These are phyloP conservation scores for Montipora foliosa DNA, from an alignment of 64 coral and sea anemone genomes.

Conservation along the genomic window DNA sequence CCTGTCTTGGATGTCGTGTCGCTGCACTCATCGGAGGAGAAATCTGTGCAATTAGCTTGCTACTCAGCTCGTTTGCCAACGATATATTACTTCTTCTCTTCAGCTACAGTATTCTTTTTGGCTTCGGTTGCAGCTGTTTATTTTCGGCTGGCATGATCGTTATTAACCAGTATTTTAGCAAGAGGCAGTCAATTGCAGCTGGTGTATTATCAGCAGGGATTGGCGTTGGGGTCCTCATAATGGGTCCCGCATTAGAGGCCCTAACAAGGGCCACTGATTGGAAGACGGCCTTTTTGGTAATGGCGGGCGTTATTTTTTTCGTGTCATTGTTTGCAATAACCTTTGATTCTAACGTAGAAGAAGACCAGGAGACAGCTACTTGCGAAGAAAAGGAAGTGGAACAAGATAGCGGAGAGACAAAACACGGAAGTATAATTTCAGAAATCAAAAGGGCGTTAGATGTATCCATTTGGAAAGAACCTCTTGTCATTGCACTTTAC, in stretches of 20 bases:
- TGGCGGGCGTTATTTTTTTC: slow-evolving; percentile 28
- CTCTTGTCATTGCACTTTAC: not conserved
- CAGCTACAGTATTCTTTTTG: slow-evolving; percentile 45
- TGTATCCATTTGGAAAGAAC: slow-evolving; percentile 68
- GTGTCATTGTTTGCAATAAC: slow-evolving; percentile 42
- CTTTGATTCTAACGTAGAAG: slow-evolving; percentile 34
- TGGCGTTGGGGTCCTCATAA: slow-evolving; percentile 52
- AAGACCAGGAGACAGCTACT: not conserved
- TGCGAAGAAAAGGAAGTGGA: not conserved
- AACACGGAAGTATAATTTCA: not conserved
- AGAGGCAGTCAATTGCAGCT: slow-evolving; percentile 38
- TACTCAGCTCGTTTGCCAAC: slow-evolving; percentile 31
- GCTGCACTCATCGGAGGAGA: slow-evolving; percentile 53
- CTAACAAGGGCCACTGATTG: slow-evolving; percentile 45
- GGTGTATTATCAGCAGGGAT: slow-evolving; percentile 37
- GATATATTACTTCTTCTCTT: slow-evolving; percentile 47
- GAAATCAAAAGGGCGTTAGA: slow-evolving; percentile 1
- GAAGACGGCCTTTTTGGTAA: slow-evolving; percentile 41
- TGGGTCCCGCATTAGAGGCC: slow-evolving; percentile 16
- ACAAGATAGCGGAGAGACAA: not conserved
- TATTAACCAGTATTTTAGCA: slow-evolving; percentile 62
- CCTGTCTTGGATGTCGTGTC: slow-evolving; percentile 63
- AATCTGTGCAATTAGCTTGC: slow-evolving; percentile 1
- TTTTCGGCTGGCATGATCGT: slow-evolving; percentile 47
- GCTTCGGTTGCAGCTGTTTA: slow-evolving; percentile 60